Evolutionary conservation across 2,797 vertebrate genomes (phyloP), one percentile per base, ranked within the genome.

Genomic region (Natrix natrix): DNA sequence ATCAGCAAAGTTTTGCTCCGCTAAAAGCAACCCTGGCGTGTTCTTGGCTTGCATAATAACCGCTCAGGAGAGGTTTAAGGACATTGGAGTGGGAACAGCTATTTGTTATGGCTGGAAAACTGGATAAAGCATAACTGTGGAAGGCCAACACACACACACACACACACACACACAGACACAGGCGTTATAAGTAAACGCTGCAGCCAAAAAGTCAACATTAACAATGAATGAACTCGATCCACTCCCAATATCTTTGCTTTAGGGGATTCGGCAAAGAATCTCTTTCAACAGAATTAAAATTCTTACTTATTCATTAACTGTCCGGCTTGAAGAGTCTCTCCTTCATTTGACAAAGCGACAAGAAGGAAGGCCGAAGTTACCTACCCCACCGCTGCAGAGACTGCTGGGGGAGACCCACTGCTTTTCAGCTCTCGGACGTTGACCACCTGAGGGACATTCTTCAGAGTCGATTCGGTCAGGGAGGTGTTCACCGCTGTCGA

Each of bases 371-470:
- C 69, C 48, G 83, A 22, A 13, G 0, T 0, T 1, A 4, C 98
- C 93, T 97, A 99, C 99, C 98, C 98, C 57, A 98, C 95, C 0
- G 98, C 96, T 0, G 97, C 93, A 22, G 98, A 96, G 55, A 98
- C 97, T 0, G 97, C 95, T 0, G 97, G 92, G 16, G 96, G 52
- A 4, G 98, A 1, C 0, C 97, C 96, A 55, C 96, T 98, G 83
- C 97, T 98, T 94, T 98, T 99, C 66, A 99, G 95, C 10, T 99
- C 99, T 96, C 98, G 98, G 24, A 99, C 98, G 2, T 99, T 99
- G 86, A 99, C 98, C 91, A 99, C 98, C 93, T 99, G 98, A 94
- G 98, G 98, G 91, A 99, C 98, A 0, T 96, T 99, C 95, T 99
- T 99, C 97, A 99, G 96, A 3, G 98, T 98, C 0, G 99, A 99